Evolutionary conservation across 2,888 invertebrate species (phyloP).

Genomic region (Clitarchus hookeri): DNA sequence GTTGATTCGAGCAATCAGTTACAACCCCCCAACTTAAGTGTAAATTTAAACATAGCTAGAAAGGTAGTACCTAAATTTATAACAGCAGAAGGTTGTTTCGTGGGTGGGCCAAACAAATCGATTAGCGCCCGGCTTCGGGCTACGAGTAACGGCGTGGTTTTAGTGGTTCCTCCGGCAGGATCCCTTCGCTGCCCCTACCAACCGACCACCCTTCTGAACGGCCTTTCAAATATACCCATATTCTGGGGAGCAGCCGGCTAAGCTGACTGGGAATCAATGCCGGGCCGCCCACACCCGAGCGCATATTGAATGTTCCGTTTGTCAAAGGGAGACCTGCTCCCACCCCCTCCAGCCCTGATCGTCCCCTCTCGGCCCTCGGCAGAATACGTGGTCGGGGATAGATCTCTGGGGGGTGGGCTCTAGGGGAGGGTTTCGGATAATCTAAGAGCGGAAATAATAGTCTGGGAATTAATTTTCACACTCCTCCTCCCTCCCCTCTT

Average conservation of each 20-base stretch:
- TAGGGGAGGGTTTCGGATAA: neutral
- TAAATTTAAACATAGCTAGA: too few species aligned
- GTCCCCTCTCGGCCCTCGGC: neutral
- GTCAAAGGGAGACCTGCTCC: neutral
- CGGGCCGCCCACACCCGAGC: neutral
- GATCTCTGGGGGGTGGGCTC: neutral
- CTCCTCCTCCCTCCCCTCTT: neutral
- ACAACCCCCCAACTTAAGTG: too few species aligned
- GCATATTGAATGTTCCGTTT: constrained; percentile 5
- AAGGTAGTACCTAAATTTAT: too few species aligned
- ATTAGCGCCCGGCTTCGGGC: neutral
- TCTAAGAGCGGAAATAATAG: neutral
- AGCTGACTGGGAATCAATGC: constrained; percentile 6
- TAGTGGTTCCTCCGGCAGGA: neutral
- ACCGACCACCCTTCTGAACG: neutral
- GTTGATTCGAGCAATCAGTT: too few species aligned
- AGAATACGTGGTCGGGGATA: neutral
- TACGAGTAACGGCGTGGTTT: neutral
- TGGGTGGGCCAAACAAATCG: neutral
- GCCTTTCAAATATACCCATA: neutral
- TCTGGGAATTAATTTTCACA: constrained; percentile 8
- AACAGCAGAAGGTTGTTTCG: neutral
- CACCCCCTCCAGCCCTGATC: neutral
- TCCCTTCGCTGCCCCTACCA: neutral
- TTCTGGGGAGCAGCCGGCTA: neutral